Evolutionary conservation across 2,888 invertebrate genomes (phyloP), one percentile per base, ranked within the genome.

Genomic region (Gonocerus acuteangulatus): DNA sequence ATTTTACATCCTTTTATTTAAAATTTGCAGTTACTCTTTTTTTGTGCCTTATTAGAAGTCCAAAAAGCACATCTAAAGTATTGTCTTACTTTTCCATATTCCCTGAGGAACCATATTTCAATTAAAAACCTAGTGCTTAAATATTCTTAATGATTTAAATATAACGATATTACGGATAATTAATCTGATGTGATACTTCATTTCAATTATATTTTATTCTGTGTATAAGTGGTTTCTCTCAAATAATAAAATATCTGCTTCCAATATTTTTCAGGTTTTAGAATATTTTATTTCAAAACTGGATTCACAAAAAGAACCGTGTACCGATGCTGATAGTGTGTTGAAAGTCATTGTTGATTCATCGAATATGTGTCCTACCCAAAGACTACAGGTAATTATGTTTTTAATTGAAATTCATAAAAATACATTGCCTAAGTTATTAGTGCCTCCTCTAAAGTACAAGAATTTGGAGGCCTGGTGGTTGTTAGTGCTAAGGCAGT

Each of bases 291-390:
- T 85, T 1, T 76, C 80, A 49, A 78, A 82, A 70, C 74, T 87
- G 63, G 82, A 81, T 56, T 76, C 78, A 64, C 79, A 76, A 68
- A 77, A 78, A 62, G 77, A 79, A 69, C 74, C 80, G 69, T 74
- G 79, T 67, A 75, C 92, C 11, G 91, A 94, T 22, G 95, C 95
- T 0, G 81, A 80, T 27, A 88, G 95, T 72, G 95, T 97, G 1
- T 77, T 94, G 63, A 83, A 84, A 63, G 86, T 90, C 36, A 95
- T 97, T 72, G 87, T 89, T 71, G 88, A 92, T 71, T 94, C 94
- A 2, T 89, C 93, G 1, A 85, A 87, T 66, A 89, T 91, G 73
- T 97, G 96, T 92, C 90, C 95, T 47, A 88, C 86, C 68, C 95
- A 97, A 74, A 84, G 93, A 68, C 78, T 97, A 67, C 87, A 91